phyloP scores from a whole-genome alignment of 1,140 invertebrate genomes.

The Heterodera schachtii region DNA sequence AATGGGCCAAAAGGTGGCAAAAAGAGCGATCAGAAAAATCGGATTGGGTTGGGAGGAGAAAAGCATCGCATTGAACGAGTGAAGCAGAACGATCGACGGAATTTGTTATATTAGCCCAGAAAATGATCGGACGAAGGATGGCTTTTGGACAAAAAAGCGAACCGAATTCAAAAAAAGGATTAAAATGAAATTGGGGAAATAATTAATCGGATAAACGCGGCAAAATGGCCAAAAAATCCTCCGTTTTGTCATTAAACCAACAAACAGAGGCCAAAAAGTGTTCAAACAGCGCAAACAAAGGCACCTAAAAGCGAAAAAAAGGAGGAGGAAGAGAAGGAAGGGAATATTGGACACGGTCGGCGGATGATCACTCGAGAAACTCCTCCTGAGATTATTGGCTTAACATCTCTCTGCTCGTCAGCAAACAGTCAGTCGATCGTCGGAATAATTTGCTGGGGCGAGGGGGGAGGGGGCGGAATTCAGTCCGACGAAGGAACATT shows the following conservation, averaged over 20 bases:
- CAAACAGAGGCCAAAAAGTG: not conserved
- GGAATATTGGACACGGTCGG: not conserved
- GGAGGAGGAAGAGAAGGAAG: too few relatives aligned
- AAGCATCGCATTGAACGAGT: too few relatives aligned
- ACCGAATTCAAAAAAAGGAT: not conserved
- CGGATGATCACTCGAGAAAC: not conserved
- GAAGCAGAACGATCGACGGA: too few relatives aligned
- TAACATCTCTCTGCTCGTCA: conserved; percentile 5
- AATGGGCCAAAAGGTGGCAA: not conserved
- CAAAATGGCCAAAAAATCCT: not conserved
- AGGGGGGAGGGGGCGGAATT: not conserved
- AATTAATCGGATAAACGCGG: not conserved
- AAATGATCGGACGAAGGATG: too few relatives aligned
- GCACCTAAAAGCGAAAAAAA: too few relatives aligned
- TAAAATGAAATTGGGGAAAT: not conserved
- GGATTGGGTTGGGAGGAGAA: not conserved
- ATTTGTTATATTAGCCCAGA: too few relatives aligned
- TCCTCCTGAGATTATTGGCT: conserved; percentile 4
- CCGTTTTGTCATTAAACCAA: not conserved
- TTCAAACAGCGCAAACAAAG: not conserved
- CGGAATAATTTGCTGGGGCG: not conserved
- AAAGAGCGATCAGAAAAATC: not conserved
- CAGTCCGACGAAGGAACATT: not conserved
- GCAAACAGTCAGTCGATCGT: not conserved
- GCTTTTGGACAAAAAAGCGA: too few relatives aligned